Evolutionary conservation across 2,113 vertebrate species (phyloP).

Genomic region (Haliaeetus leucogaster): DNA sequence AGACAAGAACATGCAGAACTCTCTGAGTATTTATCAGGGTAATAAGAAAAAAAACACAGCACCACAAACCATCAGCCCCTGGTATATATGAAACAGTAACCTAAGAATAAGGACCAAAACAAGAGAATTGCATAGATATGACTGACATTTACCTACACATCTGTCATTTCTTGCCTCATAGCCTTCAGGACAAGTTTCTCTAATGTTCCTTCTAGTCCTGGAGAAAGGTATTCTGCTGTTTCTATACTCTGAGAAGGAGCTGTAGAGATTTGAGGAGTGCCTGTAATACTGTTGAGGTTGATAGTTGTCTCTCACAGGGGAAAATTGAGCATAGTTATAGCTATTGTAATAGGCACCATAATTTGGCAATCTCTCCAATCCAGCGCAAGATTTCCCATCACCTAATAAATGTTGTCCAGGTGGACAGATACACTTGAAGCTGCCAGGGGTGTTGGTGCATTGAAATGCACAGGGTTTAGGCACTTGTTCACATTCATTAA

Average conservation of each 20-base stretch:
- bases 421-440: constrained; percentile 94
- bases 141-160: constrained; percentile 93
- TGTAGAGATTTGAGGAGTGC: constrained; percentile 88
- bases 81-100: not conserved
- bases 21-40: not conserved
- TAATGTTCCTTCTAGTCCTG: constrained; percentile 80
- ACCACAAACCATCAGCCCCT: not conserved
- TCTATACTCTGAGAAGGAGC: constrained; percentile 80
- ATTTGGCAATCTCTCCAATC: constrained; percentile 89
- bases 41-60: not conserved
- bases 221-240: constrained; percentile 77
- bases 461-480: constrained; percentile 90
- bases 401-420: constrained; percentile 90
- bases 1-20: not conserved
- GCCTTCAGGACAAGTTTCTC: constrained; percentile 84
- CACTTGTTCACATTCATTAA: constrained; percentile 94
- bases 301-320: constrained; percentile 77
- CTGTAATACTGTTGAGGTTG: constrained; percentile 86
- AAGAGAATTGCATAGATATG: constrained; percentile 47
- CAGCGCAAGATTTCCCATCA: constrained; percentile 95
- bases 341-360: constrained; percentile 80
- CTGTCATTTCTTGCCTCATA: constrained; percentile 80
- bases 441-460: constrained; percentile 93
- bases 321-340: constrained; percentile 85
- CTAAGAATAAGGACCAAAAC: constrained; percentile 1